Base-by-base conservation (phyloP, 2,888 invertebrate species). In the Drosophila kokeensis region DNA sequence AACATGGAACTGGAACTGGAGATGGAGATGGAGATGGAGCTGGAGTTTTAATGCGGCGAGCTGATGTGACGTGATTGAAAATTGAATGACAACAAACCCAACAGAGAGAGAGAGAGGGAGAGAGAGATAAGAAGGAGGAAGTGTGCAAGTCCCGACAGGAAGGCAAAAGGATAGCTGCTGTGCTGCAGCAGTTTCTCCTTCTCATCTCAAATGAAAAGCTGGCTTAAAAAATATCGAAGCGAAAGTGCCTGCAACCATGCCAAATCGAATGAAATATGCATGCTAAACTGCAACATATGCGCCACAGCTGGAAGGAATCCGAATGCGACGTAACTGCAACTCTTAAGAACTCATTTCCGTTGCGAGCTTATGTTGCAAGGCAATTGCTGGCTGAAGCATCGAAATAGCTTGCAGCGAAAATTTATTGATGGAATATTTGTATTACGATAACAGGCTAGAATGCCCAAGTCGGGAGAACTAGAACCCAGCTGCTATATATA, bases 31-130 rank as follows among this genome's bases (percentile, higher is more conserved):
- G 57, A 7, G 32, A 1, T 52, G 21, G 13, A 69, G n/a, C 32
- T 27, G 59, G 53, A 52, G 45, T 15, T 45, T 4, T 15, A 45
- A 24, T 45, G 21, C 21, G 21, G 21, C 45, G 8, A 36, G 21
- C n/a, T 38, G 29, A 57, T 49, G 50, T 58, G 58, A 69, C 58
- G 32, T 69, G 69, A 78, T 79, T 73, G 82, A 65, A 73, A 82
- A 67, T 69, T 73, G 54, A 73, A 72, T 67, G 67, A 30, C 53
- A 62, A 48, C 34, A 18, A 45, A 50, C 21, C 24, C 27, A 38
- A 24, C 4, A 24, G 11, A 7, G 18, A 18, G 36, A 18, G 4
- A 24, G 11, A 24, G 11, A 7, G 18, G 15, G 36, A 18, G 4
- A 24, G 11, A 7, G 18, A 18, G 36, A 27, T 29, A 18, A 11